Conservation (phyloP, 2,888 invertebrate species). For the Monochamus alternatus region DNA sequence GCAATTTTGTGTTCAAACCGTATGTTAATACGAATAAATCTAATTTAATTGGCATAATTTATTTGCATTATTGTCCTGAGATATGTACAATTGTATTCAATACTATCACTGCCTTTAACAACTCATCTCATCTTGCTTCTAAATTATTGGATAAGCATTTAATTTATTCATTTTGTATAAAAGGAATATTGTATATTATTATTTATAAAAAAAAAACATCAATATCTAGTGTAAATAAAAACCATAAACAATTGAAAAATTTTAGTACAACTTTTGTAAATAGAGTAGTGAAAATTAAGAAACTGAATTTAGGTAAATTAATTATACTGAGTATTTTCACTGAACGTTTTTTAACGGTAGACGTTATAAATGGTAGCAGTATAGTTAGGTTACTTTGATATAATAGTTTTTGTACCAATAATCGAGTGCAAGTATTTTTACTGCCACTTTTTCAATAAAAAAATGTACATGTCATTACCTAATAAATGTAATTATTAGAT, state of each 20-base stretch:
- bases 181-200: slow-evolving; percentile 47
- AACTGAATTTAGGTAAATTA: slow-evolving; percentile 56
- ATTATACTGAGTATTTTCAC: slow-evolving; percentile 56
- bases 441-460: slow-evolving; percentile 46
- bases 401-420: slow-evolving; percentile 30
- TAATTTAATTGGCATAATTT: slow-evolving; percentile 56
- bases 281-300: slow-evolving; percentile 54
- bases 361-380: slow-evolving; percentile 47
- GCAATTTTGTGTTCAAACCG: slow-evolving; percentile 58
- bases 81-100: slow-evolving; percentile 56
- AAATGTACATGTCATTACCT: slow-evolving; percentile 45
- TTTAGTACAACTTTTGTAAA: slow-evolving; percentile 63
- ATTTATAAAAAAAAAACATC: slow-evolving; percentile 43
- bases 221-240: slow-evolving; percentile 51
- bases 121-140: slow-evolving; percentile 55
- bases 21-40: slow-evolving; percentile 43
- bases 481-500: slow-evolving; percentile 40
- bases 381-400: slow-evolving; percentile 48
- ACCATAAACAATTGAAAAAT: slow-evolving; percentile 52
- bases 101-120: slow-evolving; percentile 62
- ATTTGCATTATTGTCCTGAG: slow-evolving; percentile 46
- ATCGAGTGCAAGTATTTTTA: slow-evolving; percentile 49
- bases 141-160: slow-evolving; percentile 57
- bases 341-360: slow-evolving; percentile 42
- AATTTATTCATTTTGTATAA: slow-evolving; percentile 56